Evolutionary conservation across 2,797 vertebrate genomes (phyloP).

Genomic region (Anguilla obscura): DNA sequence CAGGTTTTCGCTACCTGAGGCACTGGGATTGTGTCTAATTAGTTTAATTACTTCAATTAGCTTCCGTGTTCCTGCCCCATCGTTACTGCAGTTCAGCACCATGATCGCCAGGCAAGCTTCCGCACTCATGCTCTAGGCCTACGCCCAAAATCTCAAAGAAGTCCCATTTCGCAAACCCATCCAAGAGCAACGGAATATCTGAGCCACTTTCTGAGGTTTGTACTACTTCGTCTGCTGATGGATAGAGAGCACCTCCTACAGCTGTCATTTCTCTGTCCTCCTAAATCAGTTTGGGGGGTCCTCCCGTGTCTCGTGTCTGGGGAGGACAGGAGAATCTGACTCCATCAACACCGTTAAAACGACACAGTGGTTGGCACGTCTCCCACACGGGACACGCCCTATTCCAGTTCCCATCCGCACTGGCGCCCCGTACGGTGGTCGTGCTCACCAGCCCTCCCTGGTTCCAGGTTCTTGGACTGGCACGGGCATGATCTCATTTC

Average conservation of each 20-base stretch:
- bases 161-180: background rate
- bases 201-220: background rate
- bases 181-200: background rate
- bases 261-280: background rate
- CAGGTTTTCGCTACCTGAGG: background rate
- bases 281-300: background rate
- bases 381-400: background rate
- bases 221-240: background rate
- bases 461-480: background rate
- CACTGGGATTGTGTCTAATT: background rate
- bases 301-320: conserved; percentile 21
- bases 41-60: conserved; percentile 10
- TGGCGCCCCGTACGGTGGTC: background rate
- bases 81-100: background rate
- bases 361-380: background rate
- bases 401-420: too few species aligned
- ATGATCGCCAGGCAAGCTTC: background rate
- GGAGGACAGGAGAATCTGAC: background rate
- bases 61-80: conserved; percentile 2
- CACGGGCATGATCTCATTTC: conserved; percentile 18
- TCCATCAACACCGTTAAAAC: conserved; percentile 21
- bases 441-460: background rate
- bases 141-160: background rate
- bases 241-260: background rate
- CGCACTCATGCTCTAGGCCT: too few species aligned